These are phyloP conservation scores for Andrena bicolor DNA, from an alignment of 2,888 invertebrate genomes.

Conservation along the genomic window DNA sequence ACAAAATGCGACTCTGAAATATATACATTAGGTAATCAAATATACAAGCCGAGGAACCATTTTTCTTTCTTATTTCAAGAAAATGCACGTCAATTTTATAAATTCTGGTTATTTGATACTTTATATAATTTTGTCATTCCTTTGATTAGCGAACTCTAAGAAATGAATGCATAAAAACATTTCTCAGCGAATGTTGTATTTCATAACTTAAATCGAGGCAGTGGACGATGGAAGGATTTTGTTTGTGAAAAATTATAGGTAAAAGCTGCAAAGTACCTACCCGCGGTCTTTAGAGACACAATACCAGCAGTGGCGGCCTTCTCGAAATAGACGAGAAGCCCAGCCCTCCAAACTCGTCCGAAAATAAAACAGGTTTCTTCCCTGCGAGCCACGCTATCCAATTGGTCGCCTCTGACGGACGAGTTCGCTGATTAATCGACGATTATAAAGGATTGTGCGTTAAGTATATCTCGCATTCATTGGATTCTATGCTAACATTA, in stretches of 20 bases:
- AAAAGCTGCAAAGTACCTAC: slow-evolving; percentile 69
- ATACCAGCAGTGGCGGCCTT: slow-evolving; percentile 78
- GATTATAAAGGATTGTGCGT: slow-evolving; percentile 31
- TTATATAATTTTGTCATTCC: not conserved
- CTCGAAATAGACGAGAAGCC: slow-evolving; percentile 82
- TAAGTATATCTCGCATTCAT: not conserved
- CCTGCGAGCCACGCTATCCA: slow-evolving; percentile 70
- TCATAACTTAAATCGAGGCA: too few species aligned
- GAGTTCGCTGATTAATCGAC: slow-evolving; percentile 60
- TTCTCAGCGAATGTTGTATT: too few species aligned
- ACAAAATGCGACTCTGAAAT: too few species aligned
- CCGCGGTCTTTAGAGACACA: slow-evolving; percentile 72
- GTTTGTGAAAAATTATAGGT: slow-evolving; percentile 60
- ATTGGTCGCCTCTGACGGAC: slow-evolving; percentile 67
- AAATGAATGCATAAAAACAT: not conserved
- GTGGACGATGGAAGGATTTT: slow-evolving; percentile 20
- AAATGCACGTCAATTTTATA: not conserved
- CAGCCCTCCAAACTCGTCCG: slow-evolving; percentile 78
- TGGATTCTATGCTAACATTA: not conserved
- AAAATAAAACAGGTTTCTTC: slow-evolving; percentile 82
- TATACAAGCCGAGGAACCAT: too few species aligned
- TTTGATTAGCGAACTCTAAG: too few species aligned
- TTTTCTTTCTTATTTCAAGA: too few species aligned
- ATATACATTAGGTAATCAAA: too few species aligned
- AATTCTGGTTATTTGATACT: not conserved